Base-by-base conservation (phyloP, 2,113 vertebrate species). In the Sander lucioperca region DNA sequence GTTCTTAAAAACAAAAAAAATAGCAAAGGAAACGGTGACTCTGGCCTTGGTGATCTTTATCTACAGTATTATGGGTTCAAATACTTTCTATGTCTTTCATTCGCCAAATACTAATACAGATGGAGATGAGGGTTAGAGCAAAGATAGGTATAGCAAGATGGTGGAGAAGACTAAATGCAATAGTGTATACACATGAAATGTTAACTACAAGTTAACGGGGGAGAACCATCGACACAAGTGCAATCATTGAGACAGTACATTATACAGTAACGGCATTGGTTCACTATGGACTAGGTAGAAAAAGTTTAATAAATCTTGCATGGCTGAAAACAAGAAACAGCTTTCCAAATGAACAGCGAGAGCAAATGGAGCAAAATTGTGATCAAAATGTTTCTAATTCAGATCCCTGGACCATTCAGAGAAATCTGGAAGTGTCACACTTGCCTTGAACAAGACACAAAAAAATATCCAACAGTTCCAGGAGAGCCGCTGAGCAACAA, bases 361-460 rank as follows among this genome's bases (percentile, higher is more conserved):
- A 10, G 13, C 50, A 43, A 64, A 57, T 3, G 9, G 10, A 45
- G 51, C 27, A 39, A 21, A 12, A 15, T 2, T 18, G 14, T 30
- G 3, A 69, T 62, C 3, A 27, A 39, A 67, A 69, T 2, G 10
- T 68, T 54, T 77, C 9, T 7, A 10, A 83, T 66, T 51, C 27
- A 53, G 39, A 67, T 68, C 5, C 18, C 3, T 9, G 19, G 54
- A 79, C 39, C 51, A 39, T 50, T 45, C 5, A 36, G 19, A 6
- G 14, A 80, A 54, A 77, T n/a, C 23, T 62, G 80, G 15, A 78
- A 14, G 33, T 63, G 53, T 77, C 54, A 59, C 16, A 12, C 12
- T 79, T n/a, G 51, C 39, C 36, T 64, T 65, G 2, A 87, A 83
- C 33, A 68, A 86, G 50, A 56, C 21, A 66, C 36, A 71, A 62